phyloP scores from a whole-genome alignment of 1,140 invertebrate species.

The Psix sp. region DNA sequence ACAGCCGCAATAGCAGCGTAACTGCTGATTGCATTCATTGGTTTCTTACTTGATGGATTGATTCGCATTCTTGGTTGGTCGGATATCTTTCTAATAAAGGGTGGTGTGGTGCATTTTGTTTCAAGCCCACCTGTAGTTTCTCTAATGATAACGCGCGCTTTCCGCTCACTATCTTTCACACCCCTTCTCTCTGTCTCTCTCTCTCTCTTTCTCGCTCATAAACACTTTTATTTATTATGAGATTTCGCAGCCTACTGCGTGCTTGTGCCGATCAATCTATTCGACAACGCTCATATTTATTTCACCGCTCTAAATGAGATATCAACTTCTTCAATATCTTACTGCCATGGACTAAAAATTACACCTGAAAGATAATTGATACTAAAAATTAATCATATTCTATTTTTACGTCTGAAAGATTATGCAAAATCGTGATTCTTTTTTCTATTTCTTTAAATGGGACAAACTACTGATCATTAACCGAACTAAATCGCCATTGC shows the following conservation, averaged over 20 bases:
- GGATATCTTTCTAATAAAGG: conserved; percentile 59
- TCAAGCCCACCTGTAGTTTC: conserved; percentile 63
- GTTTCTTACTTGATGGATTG: conserved; percentile 58
- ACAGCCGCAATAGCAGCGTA: conserved; percentile 21
- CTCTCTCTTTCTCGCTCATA: not conserved
- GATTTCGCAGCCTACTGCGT: conserved; percentile 4
- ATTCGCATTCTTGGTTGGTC: conserved; percentile 48
- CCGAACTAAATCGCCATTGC: no score
- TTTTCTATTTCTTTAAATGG: no score
- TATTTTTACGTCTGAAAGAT: no score
- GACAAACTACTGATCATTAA: no score
- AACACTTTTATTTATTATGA: conserved; percentile 12
- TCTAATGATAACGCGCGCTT: conserved; percentile 62
- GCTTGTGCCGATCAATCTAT: conserved; percentile 43
- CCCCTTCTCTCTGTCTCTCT: not conserved
- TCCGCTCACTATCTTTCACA: no score
- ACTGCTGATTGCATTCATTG: conserved; percentile 66
- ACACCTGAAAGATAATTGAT: no score
- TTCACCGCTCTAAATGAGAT: conserved; percentile 23
- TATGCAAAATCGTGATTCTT: no score
- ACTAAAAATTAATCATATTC: no score
- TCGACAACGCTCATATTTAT: conserved; percentile 45
- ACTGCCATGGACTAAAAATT: no score
- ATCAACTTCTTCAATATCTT: conserved; percentile 15
- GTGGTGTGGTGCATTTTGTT: conserved; percentile 42